These are phyloP conservation scores for Matsumyia berberina DNA, from an alignment of 2,888 invertebrate genomes.

Conservation along the genomic window DNA sequence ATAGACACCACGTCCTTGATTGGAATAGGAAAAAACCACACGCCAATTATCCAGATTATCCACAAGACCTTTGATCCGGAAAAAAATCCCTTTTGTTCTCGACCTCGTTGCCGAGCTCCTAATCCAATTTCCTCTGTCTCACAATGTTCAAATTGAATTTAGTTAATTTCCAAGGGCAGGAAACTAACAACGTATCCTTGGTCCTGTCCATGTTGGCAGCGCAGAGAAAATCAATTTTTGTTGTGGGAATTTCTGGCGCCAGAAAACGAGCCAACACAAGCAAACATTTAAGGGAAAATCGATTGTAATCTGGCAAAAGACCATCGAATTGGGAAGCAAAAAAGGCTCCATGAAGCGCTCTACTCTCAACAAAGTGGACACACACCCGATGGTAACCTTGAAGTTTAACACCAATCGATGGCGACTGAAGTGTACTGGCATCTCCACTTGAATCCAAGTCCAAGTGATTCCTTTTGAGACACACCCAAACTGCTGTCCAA, in stretches of 20 bases:
- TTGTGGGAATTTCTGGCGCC: conserved; percentile 31
- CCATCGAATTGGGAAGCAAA: background rate
- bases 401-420: too few relatives aligned
- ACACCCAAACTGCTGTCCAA: too few relatives aligned
- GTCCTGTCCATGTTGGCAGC: background rate
- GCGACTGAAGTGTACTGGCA: too few relatives aligned
- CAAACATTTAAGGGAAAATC: conserved; percentile 16
- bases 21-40: too few relatives aligned
- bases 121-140: background rate
- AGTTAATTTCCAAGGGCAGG: conserved; percentile 18
- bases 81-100: background rate
- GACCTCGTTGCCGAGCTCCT: background rate
- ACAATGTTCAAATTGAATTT: conserved; percentile 19
- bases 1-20: too few relatives aligned
- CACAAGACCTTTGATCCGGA: background rate
- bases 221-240: conserved; percentile 32
- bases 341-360: background rate
- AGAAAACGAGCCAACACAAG: background rate
- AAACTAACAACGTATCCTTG: conserved; percentile 3
- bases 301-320: conserved; percentile 15
- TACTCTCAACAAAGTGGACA: background rate
- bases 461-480: too few relatives aligned
- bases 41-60: too few relatives aligned
- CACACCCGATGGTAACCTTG: background rate
- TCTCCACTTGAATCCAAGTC: too few relatives aligned